These are phyloP conservation scores for Melanotaenia maccullochi DNA, from an alignment of 2,797 vertebrate species.

Conservation along the genomic window DNA sequence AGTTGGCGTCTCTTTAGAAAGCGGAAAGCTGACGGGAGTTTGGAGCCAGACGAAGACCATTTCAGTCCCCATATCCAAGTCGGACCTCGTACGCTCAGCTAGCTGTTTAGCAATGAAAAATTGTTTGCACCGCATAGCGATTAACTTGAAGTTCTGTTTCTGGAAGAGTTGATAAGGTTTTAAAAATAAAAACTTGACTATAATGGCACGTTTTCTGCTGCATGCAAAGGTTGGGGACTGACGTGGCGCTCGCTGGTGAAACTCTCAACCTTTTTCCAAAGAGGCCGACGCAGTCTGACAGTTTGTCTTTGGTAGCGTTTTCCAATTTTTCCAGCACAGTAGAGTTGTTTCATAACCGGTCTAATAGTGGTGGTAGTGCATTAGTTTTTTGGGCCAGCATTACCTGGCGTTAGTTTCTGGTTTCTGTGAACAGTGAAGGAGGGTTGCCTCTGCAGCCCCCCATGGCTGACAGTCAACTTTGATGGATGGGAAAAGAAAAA, in stretches of 20 bases:
- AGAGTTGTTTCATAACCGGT: constrained; percentile 85
- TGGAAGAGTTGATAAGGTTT: constrained; percentile 24
- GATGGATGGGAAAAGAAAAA: constrained; percentile 67
- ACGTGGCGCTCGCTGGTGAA: constrained; percentile 64
- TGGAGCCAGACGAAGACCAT: constrained; percentile 63
- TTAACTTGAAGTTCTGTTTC: constrained; percentile 48
- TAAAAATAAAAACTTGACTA: constrained; percentile 19
- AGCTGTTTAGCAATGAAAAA: constrained; percentile 37
- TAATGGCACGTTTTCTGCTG: constrained; percentile 58
- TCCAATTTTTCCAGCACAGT: constrained; percentile 85
- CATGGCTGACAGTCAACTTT: constrained; percentile 77
- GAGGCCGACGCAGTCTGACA: constrained; percentile 78
- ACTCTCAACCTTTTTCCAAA: constrained; percentile 71
- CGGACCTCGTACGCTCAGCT: constrained; percentile 40
- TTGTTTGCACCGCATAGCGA: constrained; percentile 28
- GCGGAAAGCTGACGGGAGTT: constrained; percentile 66
- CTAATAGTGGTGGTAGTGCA: constrained; percentile 87
- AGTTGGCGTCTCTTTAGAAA: constrained; percentile 77
- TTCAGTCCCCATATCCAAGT: constrained; percentile 65
- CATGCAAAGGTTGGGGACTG: constrained; percentile 68
- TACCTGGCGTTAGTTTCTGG: constrained; percentile 82
- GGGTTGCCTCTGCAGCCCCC: constrained; percentile 74
- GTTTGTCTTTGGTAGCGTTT: constrained; percentile 86
- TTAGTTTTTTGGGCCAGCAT: constrained; percentile 84
- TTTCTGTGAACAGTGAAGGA: constrained; percentile 82